Conservation (phyloP, 2,888 invertebrate species). For the Chromoteleia sp. region DNA sequence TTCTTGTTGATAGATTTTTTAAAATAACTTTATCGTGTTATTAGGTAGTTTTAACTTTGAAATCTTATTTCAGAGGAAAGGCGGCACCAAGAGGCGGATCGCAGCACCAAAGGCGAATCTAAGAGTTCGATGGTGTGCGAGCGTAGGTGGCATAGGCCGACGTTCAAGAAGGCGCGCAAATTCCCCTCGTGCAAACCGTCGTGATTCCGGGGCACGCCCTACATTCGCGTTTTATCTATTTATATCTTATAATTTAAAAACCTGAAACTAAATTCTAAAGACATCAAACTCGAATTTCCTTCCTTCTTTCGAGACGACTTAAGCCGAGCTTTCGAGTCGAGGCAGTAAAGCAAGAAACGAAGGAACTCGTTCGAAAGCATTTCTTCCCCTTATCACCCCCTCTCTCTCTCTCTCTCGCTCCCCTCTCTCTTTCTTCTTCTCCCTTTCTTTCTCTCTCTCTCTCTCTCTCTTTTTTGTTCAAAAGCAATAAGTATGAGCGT, state of each 20-base stretch:
- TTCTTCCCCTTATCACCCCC: background rate
- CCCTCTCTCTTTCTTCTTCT: constrained; percentile 57
- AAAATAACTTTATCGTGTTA: too few relatives aligned
- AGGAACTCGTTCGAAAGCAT: constrained; percentile 10
- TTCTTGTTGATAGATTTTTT: too few relatives aligned
- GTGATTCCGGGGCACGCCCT: constrained; percentile 18
- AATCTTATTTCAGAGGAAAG: constrained; percentile 47
- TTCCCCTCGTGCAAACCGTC: constrained; percentile 59
- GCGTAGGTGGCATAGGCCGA: constrained; percentile 40
- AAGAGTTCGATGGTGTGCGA: constrained; percentile 29
- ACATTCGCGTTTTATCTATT: constrained; percentile 6
- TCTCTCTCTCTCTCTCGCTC: background rate
- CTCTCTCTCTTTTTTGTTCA: constrained; percentile 61
- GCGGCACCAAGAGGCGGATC: constrained; percentile 37
- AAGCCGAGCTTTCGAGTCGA: background rate
- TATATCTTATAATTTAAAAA: background rate
- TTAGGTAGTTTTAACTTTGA: too few relatives aligned
- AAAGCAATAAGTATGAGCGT: constrained; percentile 79
- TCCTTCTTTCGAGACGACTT: constrained; percentile 11
- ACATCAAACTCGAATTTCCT: background rate
- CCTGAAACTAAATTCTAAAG: background rate
- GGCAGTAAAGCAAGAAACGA: background rate
- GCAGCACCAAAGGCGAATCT: constrained; percentile 30
- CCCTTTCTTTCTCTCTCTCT: background rate
- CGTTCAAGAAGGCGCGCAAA: constrained; percentile 44